Evolutionary conservation across 2,113 vertebrate species (phyloP).

Genomic region (Cavia aperea): DNA sequence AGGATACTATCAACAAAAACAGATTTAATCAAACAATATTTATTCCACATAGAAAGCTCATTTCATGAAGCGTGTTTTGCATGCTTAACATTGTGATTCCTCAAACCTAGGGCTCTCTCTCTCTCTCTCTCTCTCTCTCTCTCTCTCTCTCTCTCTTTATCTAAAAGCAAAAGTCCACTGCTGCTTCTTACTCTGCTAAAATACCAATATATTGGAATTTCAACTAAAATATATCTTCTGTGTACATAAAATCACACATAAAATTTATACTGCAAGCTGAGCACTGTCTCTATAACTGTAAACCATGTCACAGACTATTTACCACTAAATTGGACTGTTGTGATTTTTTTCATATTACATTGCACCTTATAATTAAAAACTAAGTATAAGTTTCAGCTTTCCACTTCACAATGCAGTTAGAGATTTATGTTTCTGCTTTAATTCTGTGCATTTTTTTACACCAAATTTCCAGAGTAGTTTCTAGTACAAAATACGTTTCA

Average conservation of each 20-base stretch:
- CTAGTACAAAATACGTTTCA: background rate
- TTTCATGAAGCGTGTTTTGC: slow-evolving; percentile 36
- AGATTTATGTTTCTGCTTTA: background rate
- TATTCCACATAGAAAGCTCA: slow-evolving; percentile 47
- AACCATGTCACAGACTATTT: background rate
- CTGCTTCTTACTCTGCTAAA: slow-evolving; percentile 41
- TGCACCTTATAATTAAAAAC: background rate
- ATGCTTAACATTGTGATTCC: slow-evolving; percentile 24
- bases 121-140: too few species aligned
- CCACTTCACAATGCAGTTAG: background rate
- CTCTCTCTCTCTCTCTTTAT: background rate
- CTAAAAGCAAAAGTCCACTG: slow-evolving; percentile 14
- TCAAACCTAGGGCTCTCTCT: slow-evolving; percentile 23
- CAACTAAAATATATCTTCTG: slow-evolving; percentile 27
- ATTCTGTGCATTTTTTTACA: background rate
- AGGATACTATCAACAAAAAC: slow-evolving; percentile 46
- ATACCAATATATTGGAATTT: background rate
- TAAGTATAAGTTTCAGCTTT: background rate
- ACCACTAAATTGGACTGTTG: background rate
- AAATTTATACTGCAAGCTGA: background rate
- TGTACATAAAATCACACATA: background rate
- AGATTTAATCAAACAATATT: slow-evolving; percentile 53
- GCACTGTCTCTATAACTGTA: background rate
- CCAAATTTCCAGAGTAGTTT: background rate
- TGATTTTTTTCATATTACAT: background rate